These are phyloP conservation scores for Drosophila neonasuta DNA, from an alignment of 2,888 invertebrate species.

Conservation along the genomic window DNA sequence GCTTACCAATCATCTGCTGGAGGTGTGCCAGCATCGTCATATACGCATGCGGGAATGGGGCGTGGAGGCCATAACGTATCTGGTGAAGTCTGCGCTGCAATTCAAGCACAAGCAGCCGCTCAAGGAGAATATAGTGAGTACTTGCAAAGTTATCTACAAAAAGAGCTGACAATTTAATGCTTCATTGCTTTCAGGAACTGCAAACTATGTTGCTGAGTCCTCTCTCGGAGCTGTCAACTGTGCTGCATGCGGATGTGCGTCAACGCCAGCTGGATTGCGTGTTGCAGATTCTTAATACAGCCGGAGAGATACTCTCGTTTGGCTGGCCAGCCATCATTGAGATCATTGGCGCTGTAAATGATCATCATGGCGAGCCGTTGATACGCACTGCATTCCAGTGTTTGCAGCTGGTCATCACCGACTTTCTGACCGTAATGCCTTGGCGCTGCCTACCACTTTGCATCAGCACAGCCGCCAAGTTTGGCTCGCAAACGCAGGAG, in stretches of 20 bases:
- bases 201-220: constrained; percentile 94
- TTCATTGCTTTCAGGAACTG: constrained; percentile 84
- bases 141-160: not conserved
- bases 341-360: constrained; percentile 96
- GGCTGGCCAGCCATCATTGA: constrained; percentile 98
- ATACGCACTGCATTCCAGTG: constrained; percentile 98
- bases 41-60: constrained; percentile 98
- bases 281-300: constrained; percentile 94
- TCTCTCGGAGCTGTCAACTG: constrained; percentile 93
- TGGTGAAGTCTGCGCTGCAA: constrained; percentile 95
- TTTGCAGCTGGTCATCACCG: constrained; percentile 96
- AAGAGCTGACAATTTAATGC: not conserved
- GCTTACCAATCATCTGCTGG: constrained; percentile 96
- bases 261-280: constrained; percentile 97
- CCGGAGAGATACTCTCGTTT: constrained; percentile 94
- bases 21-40: constrained; percentile 97
- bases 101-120: constrained; percentile 92
- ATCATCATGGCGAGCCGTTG: constrained; percentile 95
- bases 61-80: constrained; percentile 96
- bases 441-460: constrained; percentile 94
- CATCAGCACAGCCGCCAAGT: constrained; percentile 96
- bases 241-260: constrained; percentile 95
- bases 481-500: constrained; percentile 97
- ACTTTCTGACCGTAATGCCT: constrained; percentile 95
- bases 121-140: constrained; percentile 89